These are phyloP conservation scores for Acanthurus leucopareius DNA, from an alignment of 2,797 vertebrate genomes.

Conservation along the genomic window DNA sequence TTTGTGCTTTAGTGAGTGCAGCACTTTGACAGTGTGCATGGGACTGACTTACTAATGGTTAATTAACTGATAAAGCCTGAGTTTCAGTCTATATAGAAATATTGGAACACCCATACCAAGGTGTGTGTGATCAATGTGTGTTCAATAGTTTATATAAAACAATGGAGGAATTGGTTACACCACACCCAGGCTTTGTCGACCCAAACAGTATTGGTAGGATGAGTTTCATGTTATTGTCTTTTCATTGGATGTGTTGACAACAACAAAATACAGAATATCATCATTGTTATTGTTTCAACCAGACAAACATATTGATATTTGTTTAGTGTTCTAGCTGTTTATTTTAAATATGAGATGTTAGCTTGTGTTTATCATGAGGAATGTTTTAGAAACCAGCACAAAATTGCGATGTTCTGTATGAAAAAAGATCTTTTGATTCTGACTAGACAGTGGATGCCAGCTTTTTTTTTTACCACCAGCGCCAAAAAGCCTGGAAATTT, in stretches of 20 bases:
- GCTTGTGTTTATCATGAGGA: neutral
- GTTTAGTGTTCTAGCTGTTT: neutral
- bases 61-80: no score
- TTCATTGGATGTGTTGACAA: neutral
- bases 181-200: neutral
- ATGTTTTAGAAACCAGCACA: neutral
- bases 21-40: neutral
- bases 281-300: neutral
- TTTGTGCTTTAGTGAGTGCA: neutral
- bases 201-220: neutral
- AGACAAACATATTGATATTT: neutral
- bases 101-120: no score
- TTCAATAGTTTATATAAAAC: neutral
- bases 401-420: neutral
- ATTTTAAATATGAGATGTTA: neutral
- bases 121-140: neutral
- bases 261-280: neutral
- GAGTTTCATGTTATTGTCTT: neutral
- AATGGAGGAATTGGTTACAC: neutral
- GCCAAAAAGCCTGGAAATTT: conserved; percentile 16
- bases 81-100: no score
- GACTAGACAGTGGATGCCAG: neutral
- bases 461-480: neutral
- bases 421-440: conserved; percentile 10
- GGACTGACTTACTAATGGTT: neutral